Evolutionary conservation across 2,888 invertebrate genomes (phyloP).

Genomic region (Conchocele bisecta): DNA sequence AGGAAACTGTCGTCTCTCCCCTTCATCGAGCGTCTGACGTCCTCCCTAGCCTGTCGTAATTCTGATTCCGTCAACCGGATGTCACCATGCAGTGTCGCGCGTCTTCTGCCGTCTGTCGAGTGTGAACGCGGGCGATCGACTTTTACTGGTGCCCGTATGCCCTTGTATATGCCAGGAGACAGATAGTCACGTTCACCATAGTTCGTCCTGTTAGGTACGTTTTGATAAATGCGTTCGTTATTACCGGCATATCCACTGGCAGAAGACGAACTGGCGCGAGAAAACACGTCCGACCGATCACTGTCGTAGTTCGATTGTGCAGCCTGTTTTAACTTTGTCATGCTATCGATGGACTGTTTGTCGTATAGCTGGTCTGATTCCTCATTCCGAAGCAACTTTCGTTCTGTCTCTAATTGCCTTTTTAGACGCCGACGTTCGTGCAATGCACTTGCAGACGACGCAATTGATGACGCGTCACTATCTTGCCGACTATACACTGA

Average conservation of each 20-base stretch:
- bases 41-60: conserved; percentile 33
- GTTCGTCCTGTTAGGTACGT: no score
- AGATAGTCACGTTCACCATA: no score
- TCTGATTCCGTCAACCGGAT: conserved; percentile 38
- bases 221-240: no score
- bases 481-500: conserved; percentile 44
- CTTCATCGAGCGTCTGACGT: conserved; percentile 19
- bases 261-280: no score
- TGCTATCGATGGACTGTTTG: neutral
- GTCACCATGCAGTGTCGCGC: conserved; percentile 43
- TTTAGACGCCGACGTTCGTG: conserved; percentile 49
- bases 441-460: conserved; percentile 51
- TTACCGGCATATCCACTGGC: no score
- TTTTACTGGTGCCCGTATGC: no score
- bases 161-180: no score
- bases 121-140: no score
- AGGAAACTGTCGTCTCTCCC: conserved; percentile 43
- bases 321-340: neutral
- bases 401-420: conserved; percentile 3
- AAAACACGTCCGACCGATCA: neutral
- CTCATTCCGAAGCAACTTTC: neutral
- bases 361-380: neutral
- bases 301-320: conserved; percentile 2
- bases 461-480: conserved; percentile 51
- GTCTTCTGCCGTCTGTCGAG: no score